These are phyloP conservation scores for Pseudochaenichthys georgianus DNA, from an alignment of 2,797 vertebrate genomes.

Conservation along the genomic window DNA sequence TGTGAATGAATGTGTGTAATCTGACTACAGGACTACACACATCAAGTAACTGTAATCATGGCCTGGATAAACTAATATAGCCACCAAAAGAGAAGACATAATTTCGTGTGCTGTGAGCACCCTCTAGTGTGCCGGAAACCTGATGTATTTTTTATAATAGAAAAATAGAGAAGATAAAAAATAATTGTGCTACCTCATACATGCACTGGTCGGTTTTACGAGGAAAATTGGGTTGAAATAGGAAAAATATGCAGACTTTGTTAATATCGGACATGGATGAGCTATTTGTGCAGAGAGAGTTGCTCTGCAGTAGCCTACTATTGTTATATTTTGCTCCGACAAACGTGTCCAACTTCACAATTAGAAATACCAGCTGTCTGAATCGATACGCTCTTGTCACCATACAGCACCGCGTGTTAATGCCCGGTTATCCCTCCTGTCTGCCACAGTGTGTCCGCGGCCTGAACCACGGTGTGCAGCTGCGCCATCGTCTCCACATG, in stretches of 20 bases:
- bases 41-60: conserved; percentile 40
- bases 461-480: conserved; percentile 3
- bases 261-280: neutral
- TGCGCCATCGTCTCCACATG: conserved; percentile 29
- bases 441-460: conserved; percentile 2
- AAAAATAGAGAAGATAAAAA: neutral
- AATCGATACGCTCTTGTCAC: conserved; percentile 14
- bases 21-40: conserved; percentile 47
- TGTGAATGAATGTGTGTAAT: conserved; percentile 45
- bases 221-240: neutral
- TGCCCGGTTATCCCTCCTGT: neutral
- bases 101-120: conserved; percentile 52
- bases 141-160: neutral
- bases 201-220: neutral
- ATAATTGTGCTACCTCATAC: neutral
- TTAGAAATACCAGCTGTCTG: conserved; percentile 24
- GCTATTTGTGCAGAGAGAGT: neutral
- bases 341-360: conserved; percentile 14
- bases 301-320: neutral
- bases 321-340: conserved; percentile 20
- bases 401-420: conserved; percentile 22
- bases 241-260: no score
- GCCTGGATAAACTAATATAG: conserved; percentile 5
- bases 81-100: neutral
- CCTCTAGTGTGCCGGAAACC: conserved; percentile 57